Conservation (phyloP, 1,140 invertebrate species). For the Dryas iulia region DNA sequence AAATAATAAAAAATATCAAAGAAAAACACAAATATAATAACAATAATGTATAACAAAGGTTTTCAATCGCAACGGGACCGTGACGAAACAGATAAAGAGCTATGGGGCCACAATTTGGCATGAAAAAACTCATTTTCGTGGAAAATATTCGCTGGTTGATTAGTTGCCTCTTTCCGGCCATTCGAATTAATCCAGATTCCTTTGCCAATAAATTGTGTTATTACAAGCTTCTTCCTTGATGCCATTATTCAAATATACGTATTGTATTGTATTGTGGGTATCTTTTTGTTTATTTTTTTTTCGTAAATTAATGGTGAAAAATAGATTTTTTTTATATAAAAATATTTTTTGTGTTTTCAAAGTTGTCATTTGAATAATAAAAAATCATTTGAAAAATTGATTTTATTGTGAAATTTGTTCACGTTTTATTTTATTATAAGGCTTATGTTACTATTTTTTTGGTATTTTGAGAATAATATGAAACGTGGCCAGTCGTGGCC, state of each 20-base stretch:
- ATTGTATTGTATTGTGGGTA: slow-evolving; percentile 8
- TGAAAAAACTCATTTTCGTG: neutral
- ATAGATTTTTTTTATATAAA: too few species aligned
- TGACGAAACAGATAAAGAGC: neutral
- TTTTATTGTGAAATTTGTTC: too few species aligned
- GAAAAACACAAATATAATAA: neutral
- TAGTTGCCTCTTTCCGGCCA: slow-evolving; percentile 11
- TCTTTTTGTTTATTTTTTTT: neutral
- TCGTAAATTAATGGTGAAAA: too few species aligned
- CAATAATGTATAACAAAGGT: neutral
- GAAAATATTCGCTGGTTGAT: slow-evolving; percentile 14
- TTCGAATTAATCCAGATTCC: slow-evolving; percentile 10
- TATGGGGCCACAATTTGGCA: neutral
- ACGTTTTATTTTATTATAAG: too few species aligned
- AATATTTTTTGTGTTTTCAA: neutral
- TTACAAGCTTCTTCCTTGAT: slow-evolving; percentile 11
- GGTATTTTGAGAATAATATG: too few species aligned
- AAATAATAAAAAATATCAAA: neutral
- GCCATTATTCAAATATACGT: slow-evolving; percentile 20
- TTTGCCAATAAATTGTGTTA: slow-evolving; percentile 18
- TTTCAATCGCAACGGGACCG: neutral
- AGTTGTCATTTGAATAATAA: neutral
- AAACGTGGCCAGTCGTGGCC: too few species aligned
- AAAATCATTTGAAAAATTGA: neutral
- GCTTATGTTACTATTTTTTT: too few species aligned